A percentile compares a stretch with the other conserved stretches of the same genome.
These are phyloP conservation scores for Calameuta idolon DNA, from an alignment of 2,888 invertebrate genomes.

Conservation along the genomic window DNA sequence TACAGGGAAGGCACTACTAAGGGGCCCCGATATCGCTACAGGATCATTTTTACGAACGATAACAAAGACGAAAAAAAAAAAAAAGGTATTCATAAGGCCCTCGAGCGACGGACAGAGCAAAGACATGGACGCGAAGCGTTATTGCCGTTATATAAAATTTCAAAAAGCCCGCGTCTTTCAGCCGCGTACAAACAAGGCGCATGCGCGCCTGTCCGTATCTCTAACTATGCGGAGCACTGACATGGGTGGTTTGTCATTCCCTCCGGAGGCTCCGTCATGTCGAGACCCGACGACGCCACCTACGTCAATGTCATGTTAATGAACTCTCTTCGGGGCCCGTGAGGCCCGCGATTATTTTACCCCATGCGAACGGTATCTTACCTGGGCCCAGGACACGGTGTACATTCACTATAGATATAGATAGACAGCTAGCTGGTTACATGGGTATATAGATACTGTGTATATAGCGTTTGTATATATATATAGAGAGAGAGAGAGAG, in stretches of 20 bases:
- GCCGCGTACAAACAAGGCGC: not conserved
- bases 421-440: not conserved
- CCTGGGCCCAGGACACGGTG: not conserved
- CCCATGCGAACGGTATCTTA: not conserved
- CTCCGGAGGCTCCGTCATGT: constrained; percentile 5
- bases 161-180: not conserved
- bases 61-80: not conserved
- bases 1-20: not conserved
- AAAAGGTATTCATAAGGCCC: not conserved
- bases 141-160: not conserved
- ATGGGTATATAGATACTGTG: not conserved
- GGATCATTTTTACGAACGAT: not conserved
- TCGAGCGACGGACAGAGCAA: constrained; percentile 13
- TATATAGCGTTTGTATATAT: too few species aligned
- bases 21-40: not conserved
- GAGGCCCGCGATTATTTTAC: not conserved
- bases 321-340: constrained; percentile 14
- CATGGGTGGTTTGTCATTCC: not conserved
- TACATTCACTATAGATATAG: not conserved
- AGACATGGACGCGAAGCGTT: constrained; percentile 16
- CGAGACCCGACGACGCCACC: constrained; percentile 17
- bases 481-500: too few species aligned
- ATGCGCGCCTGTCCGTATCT: not conserved
- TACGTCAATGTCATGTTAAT: constrained; percentile 25
- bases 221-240: not conserved